These are phyloP conservation scores for Nemoura dubitans DNA, from an alignment of 2,888 invertebrate species.

Conservation along the genomic window DNA sequence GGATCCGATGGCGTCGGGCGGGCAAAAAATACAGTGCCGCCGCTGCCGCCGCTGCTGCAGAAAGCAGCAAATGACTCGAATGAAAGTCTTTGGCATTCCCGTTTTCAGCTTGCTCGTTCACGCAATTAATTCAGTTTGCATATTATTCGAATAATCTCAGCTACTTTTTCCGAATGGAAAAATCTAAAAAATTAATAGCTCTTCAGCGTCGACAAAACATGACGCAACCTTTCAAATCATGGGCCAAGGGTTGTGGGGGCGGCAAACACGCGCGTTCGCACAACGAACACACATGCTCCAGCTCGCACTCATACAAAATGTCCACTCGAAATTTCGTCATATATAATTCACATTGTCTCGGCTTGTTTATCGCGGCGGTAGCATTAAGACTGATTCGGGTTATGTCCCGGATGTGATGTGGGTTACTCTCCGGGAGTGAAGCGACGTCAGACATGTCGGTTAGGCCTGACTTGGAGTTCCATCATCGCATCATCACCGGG, in stretches of 20 bases:
- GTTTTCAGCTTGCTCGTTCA: conserved; percentile 2
- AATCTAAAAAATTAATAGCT: neutral
- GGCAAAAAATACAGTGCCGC: neutral
- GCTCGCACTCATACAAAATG: neutral
- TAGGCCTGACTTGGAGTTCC: neutral
- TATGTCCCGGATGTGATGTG: conserved; percentile 24
- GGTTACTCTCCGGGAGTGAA: neutral
- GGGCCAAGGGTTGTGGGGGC: neutral
- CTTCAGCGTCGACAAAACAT: neutral
- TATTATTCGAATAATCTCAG: neutral
- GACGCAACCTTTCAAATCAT: conserved; percentile 19
- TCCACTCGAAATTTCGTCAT: conserved; percentile 19
- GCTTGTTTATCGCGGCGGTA: neutral
- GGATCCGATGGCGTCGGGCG: neutral
- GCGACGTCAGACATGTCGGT: neutral
- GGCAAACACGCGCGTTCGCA: too few relatives aligned
- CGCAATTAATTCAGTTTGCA: conserved; percentile 1
- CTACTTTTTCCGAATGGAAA: conserved; percentile 7
- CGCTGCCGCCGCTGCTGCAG: neutral
- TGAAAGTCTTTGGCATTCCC: neutral
- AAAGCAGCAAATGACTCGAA: conserved; percentile 2
- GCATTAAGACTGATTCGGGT: conserved; percentile 15
- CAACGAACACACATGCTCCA: neutral
- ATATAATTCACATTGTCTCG: conserved; percentile 1
- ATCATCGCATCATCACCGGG: conserved; percentile 14